phyloP scores from a whole-genome alignment of 2,797 vertebrate species.

The Phrynocephalus forsythii region DNA sequence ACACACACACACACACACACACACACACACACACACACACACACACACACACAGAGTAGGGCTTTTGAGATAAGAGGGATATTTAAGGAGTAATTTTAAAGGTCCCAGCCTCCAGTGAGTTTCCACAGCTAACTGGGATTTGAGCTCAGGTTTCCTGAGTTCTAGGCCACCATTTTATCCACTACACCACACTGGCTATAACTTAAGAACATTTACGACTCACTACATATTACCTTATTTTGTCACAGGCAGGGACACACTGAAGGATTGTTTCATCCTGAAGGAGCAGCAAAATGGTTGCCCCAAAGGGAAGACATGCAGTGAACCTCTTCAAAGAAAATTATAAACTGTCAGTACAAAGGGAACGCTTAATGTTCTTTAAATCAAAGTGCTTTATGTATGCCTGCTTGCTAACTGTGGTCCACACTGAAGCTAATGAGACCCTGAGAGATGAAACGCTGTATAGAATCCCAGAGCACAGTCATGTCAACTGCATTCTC shows the following conservation, averaged over 20 bases:
- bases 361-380: background rate
- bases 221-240: background rate
- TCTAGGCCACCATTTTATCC: no score
- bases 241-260: background rate
- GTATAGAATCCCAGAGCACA: background rate
- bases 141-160: no score
- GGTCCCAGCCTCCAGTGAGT: no score
- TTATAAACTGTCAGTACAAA: constrained; percentile 13
- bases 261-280: background rate
- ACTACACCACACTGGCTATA: no score
- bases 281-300: background rate
- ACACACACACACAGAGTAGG: no score
- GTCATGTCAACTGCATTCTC: background rate
- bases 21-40: no score
- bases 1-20: no score
- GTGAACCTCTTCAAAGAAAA: constrained; percentile 22
- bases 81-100: no score
- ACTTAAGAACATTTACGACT: background rate
- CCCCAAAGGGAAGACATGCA: background rate
- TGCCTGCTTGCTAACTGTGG: background rate
- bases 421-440: constrained; percentile 12
- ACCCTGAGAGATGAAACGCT: background rate
- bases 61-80: no score
- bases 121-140: no score
- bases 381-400: constrained; percentile 2